These are phyloP conservation scores for Lichenostomus cassidix DNA, from an alignment of 2,113 vertebrate genomes.

Conservation along the genomic window DNA sequence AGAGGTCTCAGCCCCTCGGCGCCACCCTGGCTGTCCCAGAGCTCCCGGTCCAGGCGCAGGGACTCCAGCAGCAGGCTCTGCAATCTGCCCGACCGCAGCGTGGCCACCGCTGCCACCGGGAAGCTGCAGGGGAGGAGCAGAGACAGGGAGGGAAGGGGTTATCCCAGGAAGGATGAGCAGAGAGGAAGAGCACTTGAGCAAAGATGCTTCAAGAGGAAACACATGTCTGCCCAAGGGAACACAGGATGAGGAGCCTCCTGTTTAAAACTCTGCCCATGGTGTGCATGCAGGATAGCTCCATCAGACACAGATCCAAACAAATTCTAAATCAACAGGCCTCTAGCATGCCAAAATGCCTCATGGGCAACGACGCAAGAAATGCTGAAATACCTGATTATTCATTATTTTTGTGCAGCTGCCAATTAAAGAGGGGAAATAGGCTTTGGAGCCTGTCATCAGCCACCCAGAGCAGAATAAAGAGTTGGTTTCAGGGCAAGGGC, in stretches of 20 bases:
- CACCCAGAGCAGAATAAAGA: background rate
- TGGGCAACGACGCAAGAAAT: background rate
- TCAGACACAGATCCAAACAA: background rate
- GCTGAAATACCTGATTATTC: background rate
- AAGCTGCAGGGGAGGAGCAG: conserved; percentile 73
- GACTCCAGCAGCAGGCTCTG: conserved; percentile 82
- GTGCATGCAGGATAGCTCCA: background rate
- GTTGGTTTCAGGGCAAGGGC: background rate
- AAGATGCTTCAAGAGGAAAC: background rate
- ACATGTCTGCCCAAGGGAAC: background rate
- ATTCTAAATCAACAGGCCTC: background rate
- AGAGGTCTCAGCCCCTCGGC: conserved; percentile 69
- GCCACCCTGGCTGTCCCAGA: conserved; percentile 85
- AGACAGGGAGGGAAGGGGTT: background rate
- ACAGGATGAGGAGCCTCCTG: background rate
- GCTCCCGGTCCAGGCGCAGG: conserved; percentile 78
- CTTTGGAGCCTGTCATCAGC: background rate
- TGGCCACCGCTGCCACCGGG: conserved; percentile 75
- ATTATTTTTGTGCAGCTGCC: background rate
- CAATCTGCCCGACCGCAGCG: conserved; percentile 83
- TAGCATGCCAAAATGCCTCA: background rate
- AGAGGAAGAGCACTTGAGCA: background rate
- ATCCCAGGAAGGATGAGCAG: background rate
- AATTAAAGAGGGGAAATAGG: background rate
- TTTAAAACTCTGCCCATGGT: background rate